phyloP scores from a whole-genome alignment of 2,113 vertebrate genomes.

The Lampris megalopsis region DNA sequence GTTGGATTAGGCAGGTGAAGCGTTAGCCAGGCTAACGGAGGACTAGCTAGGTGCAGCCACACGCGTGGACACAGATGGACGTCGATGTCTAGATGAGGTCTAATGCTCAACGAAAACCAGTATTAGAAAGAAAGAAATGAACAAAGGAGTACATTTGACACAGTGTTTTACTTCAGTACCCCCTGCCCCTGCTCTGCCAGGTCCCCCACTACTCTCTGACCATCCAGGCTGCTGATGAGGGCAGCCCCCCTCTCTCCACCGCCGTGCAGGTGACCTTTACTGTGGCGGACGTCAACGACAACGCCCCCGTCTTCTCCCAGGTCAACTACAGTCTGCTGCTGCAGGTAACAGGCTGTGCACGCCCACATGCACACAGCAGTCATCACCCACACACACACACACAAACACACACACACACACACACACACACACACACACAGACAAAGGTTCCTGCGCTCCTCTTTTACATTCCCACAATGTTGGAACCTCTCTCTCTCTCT shows the following conservation, averaged over 20 bases:
- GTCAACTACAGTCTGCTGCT: constrained; percentile 90
- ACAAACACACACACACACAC: constrained; percentile 8
- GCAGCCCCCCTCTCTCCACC: constrained; percentile 85
- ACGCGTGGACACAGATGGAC: too few relatives aligned
- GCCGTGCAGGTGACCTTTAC: constrained; percentile 84
- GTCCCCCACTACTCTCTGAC: constrained; percentile 89
- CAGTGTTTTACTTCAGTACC: background rate
- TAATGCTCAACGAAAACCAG: too few relatives aligned
- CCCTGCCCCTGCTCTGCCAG: constrained; percentile 69
- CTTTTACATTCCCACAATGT: too few relatives aligned
- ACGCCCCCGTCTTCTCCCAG: constrained; percentile 92
- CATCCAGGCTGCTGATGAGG: constrained; percentile 90
- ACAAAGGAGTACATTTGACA: background rate
- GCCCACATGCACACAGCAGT: background rate
- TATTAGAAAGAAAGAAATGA: background rate
- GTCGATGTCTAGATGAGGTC: too few relatives aligned
- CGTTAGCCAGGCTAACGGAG: too few relatives aligned
- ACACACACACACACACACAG: background rate
- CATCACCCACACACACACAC: background rate
- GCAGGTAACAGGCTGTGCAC: constrained; percentile 81
- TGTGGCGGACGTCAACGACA: constrained; percentile 92
- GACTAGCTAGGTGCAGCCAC: too few relatives aligned
- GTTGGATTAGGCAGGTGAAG: too few relatives aligned
- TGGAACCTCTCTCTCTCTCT: too few relatives aligned
- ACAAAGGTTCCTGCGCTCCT: too few relatives aligned